phyloP scores from a whole-genome alignment of 2,888 invertebrate genomes.

The Tethea ocularis region DNA sequence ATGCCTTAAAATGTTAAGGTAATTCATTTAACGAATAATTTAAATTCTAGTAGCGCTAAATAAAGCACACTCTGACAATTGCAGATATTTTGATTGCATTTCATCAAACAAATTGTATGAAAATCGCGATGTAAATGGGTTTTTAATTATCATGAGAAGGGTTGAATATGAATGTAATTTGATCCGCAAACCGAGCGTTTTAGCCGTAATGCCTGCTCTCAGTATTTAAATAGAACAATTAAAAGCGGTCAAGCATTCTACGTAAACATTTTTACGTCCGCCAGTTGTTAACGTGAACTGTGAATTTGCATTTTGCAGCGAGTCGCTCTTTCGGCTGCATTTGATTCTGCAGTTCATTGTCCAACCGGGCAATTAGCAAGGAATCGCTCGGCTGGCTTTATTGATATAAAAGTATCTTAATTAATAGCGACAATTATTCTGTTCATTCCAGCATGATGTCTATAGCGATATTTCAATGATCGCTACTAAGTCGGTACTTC shows the following conservation, averaged over 20 bases:
- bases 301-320: slow-evolving; percentile 59
- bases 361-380: slow-evolving; percentile 71
- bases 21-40: too few relatives aligned
- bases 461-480: neutral
- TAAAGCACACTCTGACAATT: neutral
- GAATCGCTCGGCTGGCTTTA: slow-evolving; percentile 65
- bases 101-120: slow-evolving; percentile 42
- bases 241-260: slow-evolving; percentile 62
- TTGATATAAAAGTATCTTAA: slow-evolving; percentile 68
- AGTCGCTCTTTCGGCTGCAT: slow-evolving; percentile 42
- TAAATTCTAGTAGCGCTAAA: too few relatives aligned
- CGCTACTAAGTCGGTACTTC: too few relatives aligned
- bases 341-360: slow-evolving; percentile 60
- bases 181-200: slow-evolving; percentile 50
- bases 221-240: slow-evolving; percentile 64
- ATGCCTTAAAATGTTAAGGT: too few relatives aligned
- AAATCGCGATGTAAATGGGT: slow-evolving; percentile 53
- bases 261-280: slow-evolving; percentile 65
- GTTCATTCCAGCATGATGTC: neutral
- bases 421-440: slow-evolving; percentile 45
- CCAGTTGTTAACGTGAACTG: slow-evolving; percentile 41
- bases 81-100: slow-evolving; percentile 32
- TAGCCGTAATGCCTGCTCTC: slow-evolving; percentile 48
- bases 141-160: slow-evolving; percentile 58
- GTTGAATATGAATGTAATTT: slow-evolving; percentile 53